phyloP scores from a whole-genome alignment of 1,140 invertebrate species.

The Triops longicaudatus region DNA sequence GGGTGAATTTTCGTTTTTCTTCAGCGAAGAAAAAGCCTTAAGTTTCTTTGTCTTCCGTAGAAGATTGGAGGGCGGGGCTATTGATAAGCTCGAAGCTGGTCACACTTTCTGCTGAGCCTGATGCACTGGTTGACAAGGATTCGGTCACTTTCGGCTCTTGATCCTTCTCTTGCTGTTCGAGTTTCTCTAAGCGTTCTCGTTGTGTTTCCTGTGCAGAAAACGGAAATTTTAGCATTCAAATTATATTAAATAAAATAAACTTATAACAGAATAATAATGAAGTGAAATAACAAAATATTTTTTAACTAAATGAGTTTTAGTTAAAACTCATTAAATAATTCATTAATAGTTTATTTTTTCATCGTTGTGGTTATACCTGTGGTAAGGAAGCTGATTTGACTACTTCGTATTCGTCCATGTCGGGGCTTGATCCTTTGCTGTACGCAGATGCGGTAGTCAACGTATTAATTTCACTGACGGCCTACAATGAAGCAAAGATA shows the following conservation, averaged over 20 bases:
- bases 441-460: background rate
- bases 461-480: conserved; percentile 24
- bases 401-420: conserved; percentile 31
- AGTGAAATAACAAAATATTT: no score
- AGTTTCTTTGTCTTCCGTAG: background rate
- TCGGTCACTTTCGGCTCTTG: background rate
- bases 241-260: no score
- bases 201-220: background rate
- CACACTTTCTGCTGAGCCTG: background rate
- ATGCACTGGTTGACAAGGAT: background rate
- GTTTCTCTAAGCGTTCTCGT: background rate
- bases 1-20: background rate
- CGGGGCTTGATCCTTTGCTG: conserved; percentile 30
- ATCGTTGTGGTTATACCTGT: no score
- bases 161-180: background rate
- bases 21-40: background rate
- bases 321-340: no score
- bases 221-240: no score
- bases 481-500: background rate
- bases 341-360: no score
- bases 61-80: background rate
- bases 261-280: no score
- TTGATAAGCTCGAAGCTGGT: background rate
- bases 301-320: no score
- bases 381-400: background rate